Evolutionary conservation across 1,140 invertebrate species (phyloP).

Genomic region (Wasmannia auropunctata): DNA sequence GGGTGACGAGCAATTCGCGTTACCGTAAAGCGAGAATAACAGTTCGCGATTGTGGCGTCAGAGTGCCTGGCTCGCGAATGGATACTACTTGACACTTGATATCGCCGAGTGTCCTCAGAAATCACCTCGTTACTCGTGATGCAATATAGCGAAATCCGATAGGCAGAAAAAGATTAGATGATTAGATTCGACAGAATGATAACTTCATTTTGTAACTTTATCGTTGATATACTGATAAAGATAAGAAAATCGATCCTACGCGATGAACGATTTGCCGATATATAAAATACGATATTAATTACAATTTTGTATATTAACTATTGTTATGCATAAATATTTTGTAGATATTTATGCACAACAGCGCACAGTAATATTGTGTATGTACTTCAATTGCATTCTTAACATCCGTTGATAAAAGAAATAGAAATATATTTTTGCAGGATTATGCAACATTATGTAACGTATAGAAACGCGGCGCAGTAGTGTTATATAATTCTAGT

Average conservation of each 20-base stretch:
- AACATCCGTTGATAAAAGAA: not conserved
- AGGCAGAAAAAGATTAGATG: not conserved
- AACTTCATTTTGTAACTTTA: not conserved
- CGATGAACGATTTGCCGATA: not conserved
- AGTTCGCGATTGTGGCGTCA: not conserved
- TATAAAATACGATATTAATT: not conserved
- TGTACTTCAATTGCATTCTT: too few species aligned
- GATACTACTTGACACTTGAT: constrained; percentile 4
- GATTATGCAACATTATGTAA: not conserved
- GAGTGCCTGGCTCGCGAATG: not conserved
- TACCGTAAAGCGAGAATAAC: not conserved
- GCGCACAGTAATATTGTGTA: too few species aligned
- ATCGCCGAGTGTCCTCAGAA: not conserved
- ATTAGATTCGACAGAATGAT: not conserved
- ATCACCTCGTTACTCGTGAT: not conserved
- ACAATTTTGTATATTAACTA: not conserved
- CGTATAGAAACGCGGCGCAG: not conserved
- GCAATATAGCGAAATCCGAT: not conserved
- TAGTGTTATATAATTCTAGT: too few species aligned
- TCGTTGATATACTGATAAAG: not conserved
- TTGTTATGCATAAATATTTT: not conserved
- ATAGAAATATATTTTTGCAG: not conserved
- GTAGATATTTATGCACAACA: not conserved
- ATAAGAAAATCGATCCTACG: not conserved
- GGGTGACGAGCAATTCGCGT: constrained; percentile 5